Conservation (phyloP, 2,888 invertebrate genomes). For the Drosophila emarginata region DNA sequence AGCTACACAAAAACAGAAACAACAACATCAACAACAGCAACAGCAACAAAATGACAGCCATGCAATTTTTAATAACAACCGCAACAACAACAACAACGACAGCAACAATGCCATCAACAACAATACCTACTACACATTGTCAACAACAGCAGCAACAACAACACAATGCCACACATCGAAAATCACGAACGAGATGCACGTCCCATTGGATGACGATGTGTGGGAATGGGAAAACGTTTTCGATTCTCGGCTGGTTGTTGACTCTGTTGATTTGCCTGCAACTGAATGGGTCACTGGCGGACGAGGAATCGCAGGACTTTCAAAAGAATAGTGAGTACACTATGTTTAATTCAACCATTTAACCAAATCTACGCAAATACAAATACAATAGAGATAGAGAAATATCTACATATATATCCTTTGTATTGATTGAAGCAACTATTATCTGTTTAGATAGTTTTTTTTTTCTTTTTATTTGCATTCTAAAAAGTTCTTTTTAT, state of each 20-base stretch:
- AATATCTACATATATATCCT: no score
- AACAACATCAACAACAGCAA: conserved; percentile 31
- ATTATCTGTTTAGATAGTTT: no score
- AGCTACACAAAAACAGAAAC: conserved; percentile 35
- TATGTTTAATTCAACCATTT: no score
- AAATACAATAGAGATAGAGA: conserved; percentile 5
- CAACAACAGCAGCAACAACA: conserved; percentile 32
- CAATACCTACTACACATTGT: conserved; percentile 3
- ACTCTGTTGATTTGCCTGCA: conserved; percentile 49
- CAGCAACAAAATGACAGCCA: conserved; percentile 65
- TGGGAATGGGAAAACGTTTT: conserved; percentile 52
- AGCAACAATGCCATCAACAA: conserved; percentile 39
- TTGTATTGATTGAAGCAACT: no score
- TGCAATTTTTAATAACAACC: conserved; percentile 61
- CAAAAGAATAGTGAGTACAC: conserved; percentile 83
- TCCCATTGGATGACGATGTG: conserved; percentile 9
- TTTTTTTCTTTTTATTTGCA: no score
- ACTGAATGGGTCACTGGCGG: conserved; percentile 48
- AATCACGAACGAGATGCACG: conserved; percentile 59
- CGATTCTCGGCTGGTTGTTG: conserved; percentile 52
- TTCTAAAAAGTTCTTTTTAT: no score
- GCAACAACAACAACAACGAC: conserved; percentile 24
- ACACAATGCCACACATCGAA: conserved; percentile 59
- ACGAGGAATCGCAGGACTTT: conserved; percentile 83
- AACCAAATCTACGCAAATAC: not conserved